Conservation (phyloP, 1,140 invertebrate species). For the Zaprionus camerounensis region DNA sequence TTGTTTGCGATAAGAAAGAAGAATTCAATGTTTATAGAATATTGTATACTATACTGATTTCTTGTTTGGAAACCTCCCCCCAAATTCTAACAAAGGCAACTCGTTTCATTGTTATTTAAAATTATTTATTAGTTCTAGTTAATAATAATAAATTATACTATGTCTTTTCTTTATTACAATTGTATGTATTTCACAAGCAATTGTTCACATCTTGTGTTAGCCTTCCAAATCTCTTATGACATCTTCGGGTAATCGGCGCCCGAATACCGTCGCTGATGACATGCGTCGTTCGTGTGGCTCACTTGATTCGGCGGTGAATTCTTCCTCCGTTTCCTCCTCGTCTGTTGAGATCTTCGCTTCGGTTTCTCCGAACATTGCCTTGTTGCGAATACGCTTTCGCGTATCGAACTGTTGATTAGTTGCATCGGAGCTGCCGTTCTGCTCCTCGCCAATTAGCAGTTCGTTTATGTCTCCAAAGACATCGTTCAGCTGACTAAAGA, state of each 20-base stretch:
- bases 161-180: too few relatives aligned
- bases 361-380: constrained; percentile 53
- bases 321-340: constrained; percentile 4
- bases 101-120: too few relatives aligned
- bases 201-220: background rate
- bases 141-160: too few relatives aligned
- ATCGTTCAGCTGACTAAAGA: constrained; percentile 58
- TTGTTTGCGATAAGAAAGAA: background rate
- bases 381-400: constrained; percentile 48
- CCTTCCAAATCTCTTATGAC: constrained; percentile 26
- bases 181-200: too few relatives aligned
- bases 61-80: too few relatives aligned
- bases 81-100: too few relatives aligned
- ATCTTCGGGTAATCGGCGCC: constrained; percentile 42
- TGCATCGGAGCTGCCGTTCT: background rate
- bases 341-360: background rate
- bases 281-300: constrained; percentile 51
- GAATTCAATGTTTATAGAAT: too few relatives aligned
- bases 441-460: constrained; percentile 31
- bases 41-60: too few relatives aligned
- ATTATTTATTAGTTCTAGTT: too few relatives aligned
- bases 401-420: constrained; percentile 45
- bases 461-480: constrained; percentile 53
- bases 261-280: constrained; percentile 61
- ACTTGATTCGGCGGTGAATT: background rate